Evolutionary conservation across 2,797 vertebrate genomes (phyloP), one percentile per base, ranked within the genome.

Genomic region (Tiaroga cobitis): DNA sequence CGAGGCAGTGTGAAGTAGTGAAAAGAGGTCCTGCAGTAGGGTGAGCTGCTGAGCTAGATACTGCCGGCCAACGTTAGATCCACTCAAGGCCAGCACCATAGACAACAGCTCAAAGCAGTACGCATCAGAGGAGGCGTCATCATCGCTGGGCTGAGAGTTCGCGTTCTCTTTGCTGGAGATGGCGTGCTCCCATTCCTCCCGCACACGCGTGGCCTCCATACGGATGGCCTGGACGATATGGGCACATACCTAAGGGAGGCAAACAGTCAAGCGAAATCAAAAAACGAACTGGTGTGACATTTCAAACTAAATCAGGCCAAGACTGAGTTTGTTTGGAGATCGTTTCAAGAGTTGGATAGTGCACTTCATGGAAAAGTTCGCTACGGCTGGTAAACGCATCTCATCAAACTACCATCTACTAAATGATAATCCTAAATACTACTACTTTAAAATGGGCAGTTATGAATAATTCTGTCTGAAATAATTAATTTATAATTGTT

Each of bases 111-210:
- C 98, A 80, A 99, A 99, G 93, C 98, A 99, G 88, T 99, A 99
- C 3, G 98, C 98, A 0, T 99, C 98, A 0, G 98, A 99, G 49
- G 98, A 95, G 2, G 98, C 98, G 0, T 99, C 98, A 46, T 99
- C 98, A 1, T 99, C 98, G 1, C 89, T 99, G 56, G 98, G 98
- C 93, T 99, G 98, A 0, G 98, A 99, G 93, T 99, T 99, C 81
- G 98, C 98, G 0, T 99, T 99, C 93, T 99, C 98, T 79, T 99
- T 99, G 94, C 98, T 99, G 86, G 98, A 99, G 89, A 99, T 99
- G 88, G 98, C 98, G 19, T 99, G 98, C 63, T 99, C 98, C 98
- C 98, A 99, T 86, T 99, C 98, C 85, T 99, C 98, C 21, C 98
- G 96, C 29, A 99, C 98, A 0, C 98, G 96, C 0, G 98, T 99